phyloP scores from a whole-genome alignment of 2,888 invertebrate species.

The Lamellibrachia columna region DNA sequence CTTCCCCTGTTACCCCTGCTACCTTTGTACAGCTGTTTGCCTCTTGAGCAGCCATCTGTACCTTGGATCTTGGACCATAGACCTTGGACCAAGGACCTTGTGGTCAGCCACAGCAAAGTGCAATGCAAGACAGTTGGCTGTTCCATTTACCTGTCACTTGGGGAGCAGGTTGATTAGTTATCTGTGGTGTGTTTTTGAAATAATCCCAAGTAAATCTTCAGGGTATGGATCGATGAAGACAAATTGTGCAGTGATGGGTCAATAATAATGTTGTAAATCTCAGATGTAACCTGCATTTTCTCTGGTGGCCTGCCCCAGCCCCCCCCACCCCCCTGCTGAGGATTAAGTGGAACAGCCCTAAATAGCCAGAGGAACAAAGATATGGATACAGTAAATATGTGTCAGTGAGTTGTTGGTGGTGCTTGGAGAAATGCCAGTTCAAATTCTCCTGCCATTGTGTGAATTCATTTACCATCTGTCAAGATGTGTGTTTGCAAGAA shows the following conservation, averaged over 20 bases:
- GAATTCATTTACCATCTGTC: neutral
- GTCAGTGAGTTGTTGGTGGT: neutral
- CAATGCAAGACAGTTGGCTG: slow-evolving; percentile 4
- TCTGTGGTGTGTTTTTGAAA: neutral
- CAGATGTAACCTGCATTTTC: neutral
- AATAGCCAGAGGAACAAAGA: neutral
- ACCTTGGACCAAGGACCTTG: neutral
- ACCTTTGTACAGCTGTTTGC: slow-evolving; percentile 39
- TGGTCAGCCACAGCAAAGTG: neutral
- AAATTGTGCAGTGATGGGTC: neutral
- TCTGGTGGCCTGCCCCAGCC: neutral
- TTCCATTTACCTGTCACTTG: neutral
- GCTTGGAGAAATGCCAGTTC: neutral
- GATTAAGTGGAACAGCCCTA: neutral
- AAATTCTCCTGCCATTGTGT: neutral
- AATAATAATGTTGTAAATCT: neutral
- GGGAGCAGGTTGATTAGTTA: neutral
- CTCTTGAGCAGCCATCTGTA: slow-evolving; percentile 1
- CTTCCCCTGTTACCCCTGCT: slow-evolving; percentile 35
- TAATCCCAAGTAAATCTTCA: neutral
- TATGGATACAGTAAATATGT: neutral
- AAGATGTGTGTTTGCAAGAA: neutral
- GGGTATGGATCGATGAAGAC: neutral
- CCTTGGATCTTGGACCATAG: no score
- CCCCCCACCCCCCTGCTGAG: neutral